phyloP scores from a whole-genome alignment of 2,888 invertebrate species.

The Drosophila fulvimacula region DNA sequence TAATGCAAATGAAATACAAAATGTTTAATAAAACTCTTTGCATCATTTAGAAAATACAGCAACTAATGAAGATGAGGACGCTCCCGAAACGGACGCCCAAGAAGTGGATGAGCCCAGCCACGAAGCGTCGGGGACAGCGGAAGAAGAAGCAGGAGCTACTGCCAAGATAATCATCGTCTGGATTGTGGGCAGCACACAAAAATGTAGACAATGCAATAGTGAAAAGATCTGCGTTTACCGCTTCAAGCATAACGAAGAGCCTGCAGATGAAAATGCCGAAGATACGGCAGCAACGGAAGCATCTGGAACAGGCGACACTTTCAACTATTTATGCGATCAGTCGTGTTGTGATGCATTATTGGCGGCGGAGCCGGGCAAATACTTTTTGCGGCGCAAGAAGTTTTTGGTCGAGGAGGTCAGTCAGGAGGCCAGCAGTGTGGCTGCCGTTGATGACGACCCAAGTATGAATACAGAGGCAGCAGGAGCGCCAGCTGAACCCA shows the following conservation, averaged over 20 bases:
- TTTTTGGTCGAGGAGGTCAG: conserved; percentile 85
- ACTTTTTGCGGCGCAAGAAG: conserved; percentile 86
- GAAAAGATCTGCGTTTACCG: conserved; percentile 82
- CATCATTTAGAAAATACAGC: conserved; percentile 49
- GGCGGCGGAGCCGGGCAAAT: conserved; percentile 86
- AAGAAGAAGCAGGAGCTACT: conserved; percentile 79
- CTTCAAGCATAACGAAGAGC: conserved; percentile 84
- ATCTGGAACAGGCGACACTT: conserved; percentile 40
- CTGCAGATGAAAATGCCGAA: conserved; percentile 15
- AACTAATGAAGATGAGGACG: conserved; percentile 66
- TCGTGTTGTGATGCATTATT: conserved; percentile 86
- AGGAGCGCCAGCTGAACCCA: conserved; percentile 3
- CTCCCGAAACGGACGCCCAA: conserved; percentile 55
- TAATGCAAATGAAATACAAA: neutral
- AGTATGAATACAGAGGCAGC: conserved; percentile 9
- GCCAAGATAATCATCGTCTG: conserved; percentile 83
- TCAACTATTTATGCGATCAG: conserved; percentile 86
- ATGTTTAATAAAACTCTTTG: neutral
- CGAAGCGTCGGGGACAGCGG: conserved; percentile 83
- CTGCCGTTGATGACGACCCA: conserved; percentile 24
- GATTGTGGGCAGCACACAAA: conserved; percentile 76
- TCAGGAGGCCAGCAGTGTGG: conserved; percentile 40
- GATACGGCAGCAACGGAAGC: conserved; percentile 13
- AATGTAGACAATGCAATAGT: conserved; percentile 78
- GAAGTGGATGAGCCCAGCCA: conserved; percentile 79